phyloP scores from a whole-genome alignment of 1,140 invertebrate genomes.

The Doryteuthis pealeii region DNA sequence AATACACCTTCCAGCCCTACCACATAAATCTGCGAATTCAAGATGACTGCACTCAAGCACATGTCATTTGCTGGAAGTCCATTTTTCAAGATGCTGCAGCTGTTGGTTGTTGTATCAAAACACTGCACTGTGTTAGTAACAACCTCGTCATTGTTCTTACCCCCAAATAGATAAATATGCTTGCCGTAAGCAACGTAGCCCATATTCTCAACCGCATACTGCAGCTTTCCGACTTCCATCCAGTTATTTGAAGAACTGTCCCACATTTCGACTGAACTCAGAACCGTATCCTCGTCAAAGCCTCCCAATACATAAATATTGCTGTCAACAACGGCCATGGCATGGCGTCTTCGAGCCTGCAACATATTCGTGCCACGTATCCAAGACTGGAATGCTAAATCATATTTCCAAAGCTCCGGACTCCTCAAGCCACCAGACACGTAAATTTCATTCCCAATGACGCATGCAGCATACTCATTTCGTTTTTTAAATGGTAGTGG shows the following conservation, averaged over 20 bases:
- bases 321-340: constrained; percentile 52
- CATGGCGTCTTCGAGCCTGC: constrained; percentile 49
- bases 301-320: constrained; percentile 50
- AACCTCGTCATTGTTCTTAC: constrained; percentile 53
- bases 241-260: constrained; percentile 43
- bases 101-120: constrained; percentile 41
- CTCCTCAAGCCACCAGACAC: constrained; percentile 52
- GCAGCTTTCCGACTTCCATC: constrained; percentile 39
- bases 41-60: constrained; percentile 49
- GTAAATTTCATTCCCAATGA: constrained; percentile 51
- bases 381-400: constrained; percentile 51
- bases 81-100: constrained; percentile 36
- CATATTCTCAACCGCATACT: constrained; percentile 55
- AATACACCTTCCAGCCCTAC: constrained; percentile 55
- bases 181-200: constrained; percentile 49
- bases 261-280: constrained; percentile 51
- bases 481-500: constrained; percentile 53
- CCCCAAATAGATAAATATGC: constrained; percentile 51
- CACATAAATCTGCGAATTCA: constrained; percentile 50
- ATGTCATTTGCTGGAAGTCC: constrained; percentile 52
- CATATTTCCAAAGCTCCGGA: constrained; percentile 55
- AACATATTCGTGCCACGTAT: constrained; percentile 45
- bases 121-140: constrained; percentile 53
- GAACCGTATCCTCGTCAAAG: constrained; percentile 53
- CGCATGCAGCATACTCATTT: constrained; percentile 52